A percentile compares a stretch with the other conserved stretches of the same genome.
These are phyloP conservation scores for Prostheceraeus crozeri DNA, from an alignment of 2,888 invertebrate species.

Conservation along the genomic window DNA sequence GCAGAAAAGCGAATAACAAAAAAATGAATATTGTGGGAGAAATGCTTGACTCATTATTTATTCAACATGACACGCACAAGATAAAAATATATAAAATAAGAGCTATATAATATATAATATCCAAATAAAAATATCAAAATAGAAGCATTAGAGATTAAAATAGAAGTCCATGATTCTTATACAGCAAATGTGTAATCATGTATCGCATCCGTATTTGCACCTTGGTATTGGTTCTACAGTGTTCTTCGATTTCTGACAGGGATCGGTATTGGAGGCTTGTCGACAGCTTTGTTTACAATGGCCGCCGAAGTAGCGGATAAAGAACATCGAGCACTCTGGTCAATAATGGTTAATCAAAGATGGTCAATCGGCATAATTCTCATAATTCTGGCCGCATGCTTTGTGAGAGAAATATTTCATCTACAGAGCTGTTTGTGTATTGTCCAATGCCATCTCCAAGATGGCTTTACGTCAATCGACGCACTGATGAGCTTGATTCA, in stretches of 20 bases:
- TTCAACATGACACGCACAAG: too few species aligned
- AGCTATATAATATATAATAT: too few species aligned
- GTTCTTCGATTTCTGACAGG: constrained; percentile 13
- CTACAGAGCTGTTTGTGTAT: constrained; percentile 22
- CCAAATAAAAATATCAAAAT: too few species aligned
- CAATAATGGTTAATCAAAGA: constrained; percentile 12
- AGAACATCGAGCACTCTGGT: constrained; percentile 27
- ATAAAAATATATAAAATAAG: too few species aligned
- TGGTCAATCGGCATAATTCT: constrained; percentile 22
- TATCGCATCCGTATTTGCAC: constrained; percentile 18
- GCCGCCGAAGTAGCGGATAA: constrained; percentile 24
- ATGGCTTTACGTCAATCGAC: constrained; percentile 8
- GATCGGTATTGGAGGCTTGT: constrained; percentile 30
- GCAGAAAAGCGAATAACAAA: too few species aligned
- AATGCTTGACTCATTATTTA: too few species aligned
- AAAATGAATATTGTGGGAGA: too few species aligned
- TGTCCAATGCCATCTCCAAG: constrained; percentile 14
- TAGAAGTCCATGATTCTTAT: too few species aligned
- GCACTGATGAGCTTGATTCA: constrained; percentile 15
- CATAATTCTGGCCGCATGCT: constrained; percentile 5
- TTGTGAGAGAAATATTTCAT: constrained; percentile 25
- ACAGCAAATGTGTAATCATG: too few species aligned
- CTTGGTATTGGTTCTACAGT: constrained; percentile 17
- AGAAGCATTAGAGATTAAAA: too few species aligned
- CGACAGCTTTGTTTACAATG: constrained; percentile 18